Evolutionary conservation across 2,113 vertebrate genomes (phyloP).

Genomic region (Lasiurus borealis): DNA sequence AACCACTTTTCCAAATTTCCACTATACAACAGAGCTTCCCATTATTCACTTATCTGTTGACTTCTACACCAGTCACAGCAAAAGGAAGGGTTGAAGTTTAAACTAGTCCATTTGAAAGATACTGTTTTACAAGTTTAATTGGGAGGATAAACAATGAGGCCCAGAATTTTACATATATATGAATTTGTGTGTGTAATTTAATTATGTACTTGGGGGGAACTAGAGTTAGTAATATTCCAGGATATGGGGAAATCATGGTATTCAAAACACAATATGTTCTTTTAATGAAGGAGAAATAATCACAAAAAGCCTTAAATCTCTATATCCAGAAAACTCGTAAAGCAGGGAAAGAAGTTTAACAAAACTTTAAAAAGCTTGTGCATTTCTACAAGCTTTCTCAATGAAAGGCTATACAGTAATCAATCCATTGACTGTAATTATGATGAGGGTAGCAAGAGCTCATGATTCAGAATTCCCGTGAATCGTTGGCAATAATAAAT

Average conservation of each 20-base stretch:
- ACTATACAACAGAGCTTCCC: neutral
- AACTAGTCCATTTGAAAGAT: neutral
- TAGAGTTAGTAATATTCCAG: neutral
- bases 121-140: neutral
- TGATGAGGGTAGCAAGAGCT: neutral
- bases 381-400: neutral
- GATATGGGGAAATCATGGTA: neutral
- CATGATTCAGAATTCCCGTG: neutral
- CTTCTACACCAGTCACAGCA: neutral
- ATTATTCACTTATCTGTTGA: neutral
- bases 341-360: neutral
- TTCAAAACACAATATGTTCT: neutral
- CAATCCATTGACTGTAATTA: neutral
- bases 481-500: slow-evolving; percentile 24
- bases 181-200: neutral
- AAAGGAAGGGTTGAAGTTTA: neutral
- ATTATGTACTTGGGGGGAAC: neutral
- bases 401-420: neutral
- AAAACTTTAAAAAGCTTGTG: neutral
- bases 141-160: neutral
- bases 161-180: neutral
- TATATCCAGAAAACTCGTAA: neutral
- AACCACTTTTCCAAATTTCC: neutral
- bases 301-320: neutral
- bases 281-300: slow-evolving; percentile 8